Percentiles rank a stretch among this genome's conserved stretches.
Evolutionary conservation across 37 sponge, comb jelly and placozoan genomes (phyloP).

Genomic region (Ianthella basta): DNA sequence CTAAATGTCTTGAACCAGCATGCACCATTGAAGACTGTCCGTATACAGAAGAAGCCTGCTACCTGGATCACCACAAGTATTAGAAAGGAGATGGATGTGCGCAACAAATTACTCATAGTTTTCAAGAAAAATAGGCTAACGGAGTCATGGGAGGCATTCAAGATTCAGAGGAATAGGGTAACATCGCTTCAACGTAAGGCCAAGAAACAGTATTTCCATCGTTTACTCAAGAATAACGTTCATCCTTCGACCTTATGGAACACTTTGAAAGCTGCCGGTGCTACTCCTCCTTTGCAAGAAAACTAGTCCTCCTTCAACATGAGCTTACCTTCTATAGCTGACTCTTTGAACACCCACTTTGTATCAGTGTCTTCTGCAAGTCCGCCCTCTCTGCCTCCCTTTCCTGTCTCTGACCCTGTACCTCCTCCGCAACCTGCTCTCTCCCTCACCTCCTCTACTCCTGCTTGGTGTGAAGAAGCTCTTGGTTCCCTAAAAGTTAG

Average conservation of each 20-base stretch:
- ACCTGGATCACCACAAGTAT: neutral
- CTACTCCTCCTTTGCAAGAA: neutral
- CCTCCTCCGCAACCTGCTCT: neutral
- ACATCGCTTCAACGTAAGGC: neutral
- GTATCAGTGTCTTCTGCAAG: neutral
- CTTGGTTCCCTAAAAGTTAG: neutral
- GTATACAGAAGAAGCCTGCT: neutral
- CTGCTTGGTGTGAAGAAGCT: slow-evolving; percentile 14
- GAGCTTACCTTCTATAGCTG: neutral
- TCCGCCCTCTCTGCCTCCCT: neutral
- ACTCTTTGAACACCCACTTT: neutral
- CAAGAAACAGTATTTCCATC: neutral
- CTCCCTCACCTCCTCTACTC: neutral
- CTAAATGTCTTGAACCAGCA: neutral
- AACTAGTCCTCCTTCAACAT: slow-evolving; percentile 2
- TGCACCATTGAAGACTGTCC: slow-evolving; percentile 1
- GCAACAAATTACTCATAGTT: neutral
- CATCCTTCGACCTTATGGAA: neutral
- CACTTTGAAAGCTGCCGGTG: neutral
- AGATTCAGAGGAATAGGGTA: neutral
- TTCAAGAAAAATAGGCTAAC: neutral
- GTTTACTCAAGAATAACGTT: neutral
- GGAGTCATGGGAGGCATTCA: neutral
- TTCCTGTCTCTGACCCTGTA: neutral
- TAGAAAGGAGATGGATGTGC: neutral